A percentile compares a stretch with the other conserved stretches of the same genome.
Conservation (phyloP, 2,797 vertebrate species). For the Pempheris klunzingeri region DNA sequence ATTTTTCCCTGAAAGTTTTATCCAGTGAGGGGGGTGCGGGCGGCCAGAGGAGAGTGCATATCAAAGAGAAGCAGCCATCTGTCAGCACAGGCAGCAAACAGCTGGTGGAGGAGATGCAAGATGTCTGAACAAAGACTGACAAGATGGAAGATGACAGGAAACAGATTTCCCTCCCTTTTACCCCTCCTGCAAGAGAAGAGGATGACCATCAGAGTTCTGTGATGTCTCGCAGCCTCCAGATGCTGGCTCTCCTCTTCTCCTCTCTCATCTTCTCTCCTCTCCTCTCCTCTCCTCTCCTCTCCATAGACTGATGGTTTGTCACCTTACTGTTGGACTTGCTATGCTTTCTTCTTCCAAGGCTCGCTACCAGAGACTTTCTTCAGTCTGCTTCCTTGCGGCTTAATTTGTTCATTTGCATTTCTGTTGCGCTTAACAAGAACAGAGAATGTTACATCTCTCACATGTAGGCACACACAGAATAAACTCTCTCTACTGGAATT, state of each 20-base stretch:
- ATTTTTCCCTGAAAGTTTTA: slow-evolving; percentile 61
- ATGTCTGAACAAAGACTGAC: slow-evolving; percentile 95
- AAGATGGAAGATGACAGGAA: slow-evolving; percentile 98
- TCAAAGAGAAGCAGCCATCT: slow-evolving; percentile 91
- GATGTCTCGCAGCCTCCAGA: slow-evolving; percentile 92
- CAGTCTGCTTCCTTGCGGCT: background rate
- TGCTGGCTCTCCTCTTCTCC: slow-evolving; percentile 80
- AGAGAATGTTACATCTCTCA: slow-evolving; percentile 35
- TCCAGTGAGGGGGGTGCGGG: slow-evolving; percentile 29
- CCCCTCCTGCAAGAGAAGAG: slow-evolving; percentile 86
- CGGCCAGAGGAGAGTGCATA: slow-evolving; percentile 74
- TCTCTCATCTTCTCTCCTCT: slow-evolving; percentile 34
- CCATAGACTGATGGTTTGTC: background rate
- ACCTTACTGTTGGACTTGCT: background rate
- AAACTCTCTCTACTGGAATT: slow-evolving; percentile 66
- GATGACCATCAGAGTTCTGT: slow-evolving; percentile 85
- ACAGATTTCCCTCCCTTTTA: slow-evolving; percentile 92
- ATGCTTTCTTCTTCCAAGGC: background rate
- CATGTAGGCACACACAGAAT: slow-evolving; percentile 33
- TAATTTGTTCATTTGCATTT: slow-evolving; percentile 65
- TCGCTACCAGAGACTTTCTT: slow-evolving; percentile 12
- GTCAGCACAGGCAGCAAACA: slow-evolving; percentile 90
- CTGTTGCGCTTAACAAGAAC: slow-evolving; percentile 21
- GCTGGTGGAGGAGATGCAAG: slow-evolving; percentile 93
- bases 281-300: slow-evolving; percentile 23